Base-by-base conservation (phyloP, 2,113 vertebrate genomes). In the Delphinus delphis region DNA sequence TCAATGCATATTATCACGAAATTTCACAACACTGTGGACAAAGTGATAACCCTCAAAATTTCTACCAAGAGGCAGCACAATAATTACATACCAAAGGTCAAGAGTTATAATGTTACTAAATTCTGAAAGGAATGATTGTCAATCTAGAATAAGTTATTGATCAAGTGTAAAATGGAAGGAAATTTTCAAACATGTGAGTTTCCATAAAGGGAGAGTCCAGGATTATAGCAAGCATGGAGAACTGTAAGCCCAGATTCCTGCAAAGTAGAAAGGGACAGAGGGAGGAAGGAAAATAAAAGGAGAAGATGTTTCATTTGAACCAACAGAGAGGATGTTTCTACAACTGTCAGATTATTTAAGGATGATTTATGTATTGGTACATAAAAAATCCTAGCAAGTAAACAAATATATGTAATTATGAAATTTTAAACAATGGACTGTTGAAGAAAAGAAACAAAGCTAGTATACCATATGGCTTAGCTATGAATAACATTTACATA, bases 261-360 rank as follows among this genome's bases (percentile, higher is more conserved):
- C n/a, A 31, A 85, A 44, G 36, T 2, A 86, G 18, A 6, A 81
- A 90, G 60, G 5, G 4, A 47, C 18, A 53, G 10, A 36, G 17
- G 1, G 10, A 8, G 2, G 7, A 8, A 26, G 6, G 25, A 2
- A 8, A 31, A 25, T 8, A 3, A 26, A 55, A 47, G 18, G 62
- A 2, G 12, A n/a, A 12, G 23, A 77, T 55, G 13, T 55, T 1
- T 62, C 1, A 3, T 26, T 50, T 82, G 26, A 83, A 83, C 58
- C 7, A 80, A 31, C 6, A 38, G 81, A 20, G 8, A 67, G 31
- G 6, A 41, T 36, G 70, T 41, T 76, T 73, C 28, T 53, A 11
- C 11, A 47, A 76, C 21, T 17, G 13, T 85, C 20, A 23, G 25
- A 60, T 82, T 44, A 83, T 50, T 53, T 80, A 12, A 8, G 3